Percentiles rank a stretch among this genome's conserved stretches.
phyloP scores from a whole-genome alignment of 2,113 vertebrate genomes.

The Chaetodon trifascialis region DNA sequence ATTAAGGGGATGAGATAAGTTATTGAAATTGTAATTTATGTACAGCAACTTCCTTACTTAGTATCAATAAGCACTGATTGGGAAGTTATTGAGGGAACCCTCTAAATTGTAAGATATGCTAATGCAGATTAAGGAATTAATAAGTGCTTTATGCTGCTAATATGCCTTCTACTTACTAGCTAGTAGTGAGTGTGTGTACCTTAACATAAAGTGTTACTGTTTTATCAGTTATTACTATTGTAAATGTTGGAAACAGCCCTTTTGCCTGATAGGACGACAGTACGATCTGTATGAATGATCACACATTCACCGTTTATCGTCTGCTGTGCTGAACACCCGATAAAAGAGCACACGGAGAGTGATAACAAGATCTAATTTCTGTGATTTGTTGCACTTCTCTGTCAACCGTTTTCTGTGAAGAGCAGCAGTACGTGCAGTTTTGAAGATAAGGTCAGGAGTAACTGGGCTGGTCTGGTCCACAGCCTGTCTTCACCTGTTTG shows the following conservation, averaged over 20 bases:
- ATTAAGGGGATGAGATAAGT: too few species aligned
- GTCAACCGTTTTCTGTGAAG: not conserved
- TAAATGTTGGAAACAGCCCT: too few species aligned
- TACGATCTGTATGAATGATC: not conserved
- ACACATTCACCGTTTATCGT: constrained; percentile 28
- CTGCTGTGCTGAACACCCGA: not conserved
- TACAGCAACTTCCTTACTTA: too few species aligned
- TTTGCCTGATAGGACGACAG: not conserved
- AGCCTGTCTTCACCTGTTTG: not conserved
- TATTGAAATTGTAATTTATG: too few species aligned
- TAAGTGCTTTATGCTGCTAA: too few species aligned
- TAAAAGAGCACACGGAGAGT: not conserved
- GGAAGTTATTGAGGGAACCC: too few species aligned
- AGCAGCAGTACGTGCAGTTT: not conserved
- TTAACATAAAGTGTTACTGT: too few species aligned
- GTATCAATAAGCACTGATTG: too few species aligned
- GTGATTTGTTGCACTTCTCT: not conserved
- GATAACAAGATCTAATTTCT: not conserved
- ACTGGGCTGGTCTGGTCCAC: constrained; percentile 22
- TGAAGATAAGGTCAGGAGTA: constrained; percentile 36
- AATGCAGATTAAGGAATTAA: too few species aligned
- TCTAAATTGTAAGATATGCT: too few species aligned
- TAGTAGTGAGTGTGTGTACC: too few species aligned
- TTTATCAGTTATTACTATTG: not conserved
- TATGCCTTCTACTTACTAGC: too few species aligned